Base-by-base conservation (phyloP, 2,797 vertebrate genomes). In the Hipposideros larvatus region DNA sequence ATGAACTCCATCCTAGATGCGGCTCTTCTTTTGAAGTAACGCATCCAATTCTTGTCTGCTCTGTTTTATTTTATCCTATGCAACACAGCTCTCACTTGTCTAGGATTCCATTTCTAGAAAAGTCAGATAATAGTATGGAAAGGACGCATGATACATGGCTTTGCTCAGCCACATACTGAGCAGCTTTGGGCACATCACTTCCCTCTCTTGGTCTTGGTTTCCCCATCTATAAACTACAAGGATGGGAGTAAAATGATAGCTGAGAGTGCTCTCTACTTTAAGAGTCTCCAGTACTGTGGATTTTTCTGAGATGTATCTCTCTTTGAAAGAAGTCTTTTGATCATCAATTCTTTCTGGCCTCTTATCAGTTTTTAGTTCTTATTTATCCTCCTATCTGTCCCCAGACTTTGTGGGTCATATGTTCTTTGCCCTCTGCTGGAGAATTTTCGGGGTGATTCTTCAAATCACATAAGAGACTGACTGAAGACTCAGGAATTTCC, bases 261-360 rank as follows among this genome's bases (percentile, higher is more conserved):
- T 46, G 51, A 83, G 51, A 65, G 26, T 21, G 4, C 15, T 51
- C 11, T 43, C n/a, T 43, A 87, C 19, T 61, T 73, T 14, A n/a
- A 51, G 19, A 65, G 51, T 70, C 68, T 55, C 26, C 51, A 46
- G 37, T 61, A 89, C 61, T 84, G 3, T 80, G 43, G 48, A 8
- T n/a, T 88, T 87, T 68, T 41, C 77, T 24, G 65, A 89, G 37
- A 86, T 37, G 2, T 46, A 51, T 79, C 46, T 63, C 31, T 94
- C 63, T 94, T 92, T 90, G 65, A 87, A 87, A 86, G n/a, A 46
- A 70, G 31, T 24, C 63, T 61, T 93, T 87, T 73, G 13, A 73
- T 77, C 41, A 80, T 84, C 85, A 43, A 2, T 93, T 91, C 31
- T 80, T 94, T 90, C 80, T 90, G 55, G 43, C 18, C 31, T 91